These are phyloP conservation scores for Bicyclus anynana DNA, from an alignment of 1,140 invertebrate genomes.

Conservation along the genomic window DNA sequence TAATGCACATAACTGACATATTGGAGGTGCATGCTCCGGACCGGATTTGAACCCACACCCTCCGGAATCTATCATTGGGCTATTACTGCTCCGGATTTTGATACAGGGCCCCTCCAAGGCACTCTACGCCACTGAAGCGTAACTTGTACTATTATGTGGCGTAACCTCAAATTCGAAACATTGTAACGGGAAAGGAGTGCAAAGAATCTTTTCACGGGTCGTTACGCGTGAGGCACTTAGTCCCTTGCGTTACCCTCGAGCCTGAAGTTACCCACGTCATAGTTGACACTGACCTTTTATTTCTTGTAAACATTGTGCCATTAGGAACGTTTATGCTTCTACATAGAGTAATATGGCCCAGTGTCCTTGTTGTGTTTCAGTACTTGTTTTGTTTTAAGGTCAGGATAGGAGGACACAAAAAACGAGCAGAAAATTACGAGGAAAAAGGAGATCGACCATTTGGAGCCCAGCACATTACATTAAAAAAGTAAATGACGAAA, in stretches of 20 bases:
- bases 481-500: too few relatives aligned
- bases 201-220: background rate
- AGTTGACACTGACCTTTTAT: constrained; percentile 4
- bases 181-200: background rate
- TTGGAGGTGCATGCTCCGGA: too few relatives aligned
- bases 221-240: background rate
- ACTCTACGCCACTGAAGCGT: too few relatives aligned
- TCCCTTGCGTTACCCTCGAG: background rate
- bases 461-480: too few relatives aligned
- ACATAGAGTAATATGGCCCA: background rate
- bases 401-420: too few relatives aligned
- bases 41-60: too few relatives aligned
- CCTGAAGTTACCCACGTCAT: constrained; percentile 3
- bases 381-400: background rate
- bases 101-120: too few relatives aligned
- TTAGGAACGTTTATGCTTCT: background rate
- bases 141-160: background rate
- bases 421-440: too few relatives aligned
- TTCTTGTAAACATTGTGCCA: constrained; percentile 3
- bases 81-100: too few relatives aligned
- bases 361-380: background rate
- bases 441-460: too few relatives aligned
- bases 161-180: background rate
- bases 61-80: too few relatives aligned
- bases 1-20: too few relatives aligned